A percentile compares a stretch with the other conserved stretches of the same genome.
Conservation (phyloP, 2,113 vertebrate species). For the Martes martes region DNA sequence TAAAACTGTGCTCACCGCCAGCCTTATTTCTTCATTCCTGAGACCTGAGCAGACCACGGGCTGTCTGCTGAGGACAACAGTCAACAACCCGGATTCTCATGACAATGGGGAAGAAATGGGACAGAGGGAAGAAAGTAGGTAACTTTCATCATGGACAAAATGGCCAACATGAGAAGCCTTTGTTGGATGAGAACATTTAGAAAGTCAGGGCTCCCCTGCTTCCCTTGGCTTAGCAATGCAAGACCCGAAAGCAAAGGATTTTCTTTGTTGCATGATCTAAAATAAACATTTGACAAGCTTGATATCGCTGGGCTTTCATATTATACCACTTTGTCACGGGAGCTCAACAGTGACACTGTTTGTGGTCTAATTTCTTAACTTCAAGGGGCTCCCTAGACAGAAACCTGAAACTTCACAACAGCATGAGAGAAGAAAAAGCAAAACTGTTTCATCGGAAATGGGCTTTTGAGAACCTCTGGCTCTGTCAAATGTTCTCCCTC, state of each 20-base stretch:
- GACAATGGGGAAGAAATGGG: not conserved
- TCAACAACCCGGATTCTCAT: not conserved
- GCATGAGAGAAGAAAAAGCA: conserved; percentile 34
- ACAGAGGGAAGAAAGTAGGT: not conserved
- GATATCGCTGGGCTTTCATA: conserved; percentile 75
- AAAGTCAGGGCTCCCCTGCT: not conserved
- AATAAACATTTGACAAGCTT: conserved; percentile 80
- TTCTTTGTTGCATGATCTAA: conserved; percentile 73
- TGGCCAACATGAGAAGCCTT: not conserved
- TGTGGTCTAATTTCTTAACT: conserved; percentile 76
- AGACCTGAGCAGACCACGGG: not conserved
- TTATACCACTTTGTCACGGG: conserved; percentile 69
- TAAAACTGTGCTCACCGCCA: not conserved
- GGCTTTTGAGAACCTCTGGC: conserved; percentile 32
- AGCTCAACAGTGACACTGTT: conserved; percentile 69
- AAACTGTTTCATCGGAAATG: not conserved
- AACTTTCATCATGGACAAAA: not conserved
- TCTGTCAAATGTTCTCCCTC: conserved; percentile 35
- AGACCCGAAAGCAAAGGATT: conserved; percentile 65
- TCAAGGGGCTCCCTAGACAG: conserved; percentile 75
- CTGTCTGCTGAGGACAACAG: not conserved
- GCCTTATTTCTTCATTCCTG: not conserved
- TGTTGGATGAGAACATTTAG: not conserved
- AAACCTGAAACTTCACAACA: conserved; percentile 72
- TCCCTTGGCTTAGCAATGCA: not conserved